Base-by-base conservation (phyloP, 2,113 vertebrate species). In the Clarias magur region DNA sequence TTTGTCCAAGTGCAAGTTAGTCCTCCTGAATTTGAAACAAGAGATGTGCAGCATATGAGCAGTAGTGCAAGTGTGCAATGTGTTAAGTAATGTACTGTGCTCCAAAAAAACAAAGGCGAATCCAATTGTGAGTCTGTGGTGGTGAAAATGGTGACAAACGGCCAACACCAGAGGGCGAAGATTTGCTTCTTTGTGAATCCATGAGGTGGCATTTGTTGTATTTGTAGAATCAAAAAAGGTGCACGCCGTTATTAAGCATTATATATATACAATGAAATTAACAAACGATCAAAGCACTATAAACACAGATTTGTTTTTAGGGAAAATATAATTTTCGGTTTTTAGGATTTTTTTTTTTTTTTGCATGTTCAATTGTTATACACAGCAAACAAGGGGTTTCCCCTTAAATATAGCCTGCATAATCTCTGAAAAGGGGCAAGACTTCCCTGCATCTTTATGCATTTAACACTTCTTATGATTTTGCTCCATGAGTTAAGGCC, bases 161-260 rank as follows among this genome's bases (percentile, higher is more conserved):
- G 2, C 30, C 4, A 67, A 87, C 88, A 85, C 78, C 62, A 89
- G 88, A 85, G 59, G 88, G 88, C 85, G 88, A 82, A 62, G 86
- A 80, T 59, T 42, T 63, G 38, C 79, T 80, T 81, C 8, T 34
- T 13, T 72, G 80, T 53, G 63, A 78, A 70, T 73, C 38, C 15
- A 27, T 59, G 13, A 21, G 70, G 10, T 27, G 25, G 25, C 1
- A 15, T 48, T 27, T 78, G 75, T 13, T 5, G 25, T 21, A 42
- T 17, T n/a, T 63, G 21, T 19, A 15, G 3, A 63, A 67, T 17
- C 7, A 53, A 38, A 48, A 65, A 67, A 10, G 30, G n/a, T 54
- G 25, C 6, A 73, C 62, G 34, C 8, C 25, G 34, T 42, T 4
- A 60, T n/a, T 48, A 23, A 38, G 17, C 3, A 59, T 4, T 23